Evolutionary conservation across 92 coral and sea anemone species (phyloP).

Genomic region (Meandrina meandrites): DNA sequence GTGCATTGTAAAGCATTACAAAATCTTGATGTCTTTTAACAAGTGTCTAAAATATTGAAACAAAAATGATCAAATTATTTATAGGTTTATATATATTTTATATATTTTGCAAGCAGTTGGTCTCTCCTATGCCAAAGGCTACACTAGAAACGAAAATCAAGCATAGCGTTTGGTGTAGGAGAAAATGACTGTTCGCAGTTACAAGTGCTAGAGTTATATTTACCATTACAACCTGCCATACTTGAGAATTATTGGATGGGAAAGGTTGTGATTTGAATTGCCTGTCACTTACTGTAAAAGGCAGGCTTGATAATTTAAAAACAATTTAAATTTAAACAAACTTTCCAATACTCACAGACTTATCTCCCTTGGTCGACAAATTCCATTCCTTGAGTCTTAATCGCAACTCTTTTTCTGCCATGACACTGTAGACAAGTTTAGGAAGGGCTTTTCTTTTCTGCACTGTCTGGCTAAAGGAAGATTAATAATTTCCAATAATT

Average conservation of each 20-base stretch:
- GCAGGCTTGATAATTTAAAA: neutral
- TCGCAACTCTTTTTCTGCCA: conserved; percentile 81
- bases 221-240: too few relatives aligned
- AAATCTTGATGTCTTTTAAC: conserved; percentile 89
- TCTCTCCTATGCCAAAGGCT: too few relatives aligned
- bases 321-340: neutral
- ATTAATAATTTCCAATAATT: neutral
- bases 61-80: neutral
- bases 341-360: conserved; percentile 49
- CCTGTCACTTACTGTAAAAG: neutral
- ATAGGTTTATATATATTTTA: neutral
- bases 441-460: conserved; percentile 82
- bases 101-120: too few relatives aligned
- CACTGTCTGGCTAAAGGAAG: conserved; percentile 41
- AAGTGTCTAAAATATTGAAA: conserved; percentile 59
- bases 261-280: neutral
- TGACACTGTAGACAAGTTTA: conserved; percentile 79
- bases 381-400: conserved; percentile 79
- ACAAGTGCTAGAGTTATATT: neutral
- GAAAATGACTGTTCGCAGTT: too few relatives aligned
- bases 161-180: too few relatives aligned
- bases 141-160: too few relatives aligned
- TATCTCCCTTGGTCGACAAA: conserved; percentile 82
- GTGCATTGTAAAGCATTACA: conserved; percentile 82
- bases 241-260: too few relatives aligned